These are phyloP conservation scores for Vombatus ursinus DNA, from an alignment of 2,113 vertebrate genomes.

Conservation along the genomic window DNA sequence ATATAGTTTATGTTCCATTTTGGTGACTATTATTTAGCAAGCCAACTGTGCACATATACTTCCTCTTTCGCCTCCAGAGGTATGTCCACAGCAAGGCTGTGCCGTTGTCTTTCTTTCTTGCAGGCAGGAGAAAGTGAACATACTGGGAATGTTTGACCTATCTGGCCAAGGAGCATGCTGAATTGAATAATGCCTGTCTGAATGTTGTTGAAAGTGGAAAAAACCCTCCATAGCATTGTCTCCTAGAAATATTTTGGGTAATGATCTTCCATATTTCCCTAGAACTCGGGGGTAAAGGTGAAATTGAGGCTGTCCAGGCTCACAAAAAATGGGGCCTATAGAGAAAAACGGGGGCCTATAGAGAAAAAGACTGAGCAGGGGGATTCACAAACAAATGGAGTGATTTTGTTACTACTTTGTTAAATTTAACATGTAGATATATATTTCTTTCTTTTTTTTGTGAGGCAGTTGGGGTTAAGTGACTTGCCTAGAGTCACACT, in stretches of 20 bases:
- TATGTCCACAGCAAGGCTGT: accelerated
- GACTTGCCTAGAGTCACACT: too few species aligned
- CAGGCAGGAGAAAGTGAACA: too few species aligned
- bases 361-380: background rate
- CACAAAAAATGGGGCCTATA: background rate
- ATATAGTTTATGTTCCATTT: background rate
- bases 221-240: background rate
- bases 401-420: background rate
- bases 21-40: constrained; percentile 55
- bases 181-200: background rate
- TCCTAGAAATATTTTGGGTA: background rate
- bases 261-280: background rate
- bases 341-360: background rate
- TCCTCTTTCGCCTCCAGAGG: background rate
- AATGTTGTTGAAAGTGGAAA: background rate
- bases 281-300: background rate
- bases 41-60: background rate
- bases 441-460: background rate
- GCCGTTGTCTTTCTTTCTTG: background rate
- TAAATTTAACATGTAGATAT: background rate
- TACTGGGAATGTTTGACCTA: background rate
- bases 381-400: background rate
- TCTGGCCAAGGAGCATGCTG: background rate
- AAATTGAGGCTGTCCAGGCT: background rate
- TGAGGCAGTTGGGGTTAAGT: too few species aligned